These are phyloP conservation scores for Ornithorhynchus anatinus DNA, from an alignment of 2,113 vertebrate genomes.

Conservation along the genomic window DNA sequence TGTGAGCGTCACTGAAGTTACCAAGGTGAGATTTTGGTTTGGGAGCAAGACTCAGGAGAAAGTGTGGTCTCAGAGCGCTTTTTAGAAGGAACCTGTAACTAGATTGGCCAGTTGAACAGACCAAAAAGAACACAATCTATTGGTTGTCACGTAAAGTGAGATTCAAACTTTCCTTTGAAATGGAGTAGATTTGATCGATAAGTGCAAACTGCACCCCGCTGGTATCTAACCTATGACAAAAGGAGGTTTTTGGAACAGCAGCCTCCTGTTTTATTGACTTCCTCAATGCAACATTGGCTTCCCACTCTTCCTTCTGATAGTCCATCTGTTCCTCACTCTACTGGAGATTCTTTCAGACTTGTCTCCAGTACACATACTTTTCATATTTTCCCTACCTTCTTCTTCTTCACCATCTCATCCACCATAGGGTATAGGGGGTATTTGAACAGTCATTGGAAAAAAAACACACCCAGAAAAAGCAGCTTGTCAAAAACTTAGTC, in stretches of 20 bases:
- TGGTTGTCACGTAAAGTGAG: not conserved
- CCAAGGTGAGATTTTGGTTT: constrained; percentile 22
- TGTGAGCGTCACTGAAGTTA: constrained; percentile 35
- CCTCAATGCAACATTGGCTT: too few relatives aligned
- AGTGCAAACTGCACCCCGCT: not conserved
- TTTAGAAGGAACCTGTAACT: not conserved
- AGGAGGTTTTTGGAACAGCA: not conserved
- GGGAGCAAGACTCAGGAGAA: constrained; percentile 25
- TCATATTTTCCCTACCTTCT: too few relatives aligned
- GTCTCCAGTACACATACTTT: too few relatives aligned
- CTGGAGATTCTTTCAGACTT: too few relatives aligned
- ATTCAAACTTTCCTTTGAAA: constrained; percentile 40
- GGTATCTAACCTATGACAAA: constrained; percentile 22
- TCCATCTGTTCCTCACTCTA: too few relatives aligned
- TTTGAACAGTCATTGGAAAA: too few relatives aligned
- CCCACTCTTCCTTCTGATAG: too few relatives aligned
- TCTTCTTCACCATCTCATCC: too few relatives aligned
- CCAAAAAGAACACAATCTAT: constrained; percentile 19
- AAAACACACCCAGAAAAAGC: too few relatives aligned
- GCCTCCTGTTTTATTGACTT: constrained; percentile 34
- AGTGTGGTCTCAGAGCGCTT: not conserved
- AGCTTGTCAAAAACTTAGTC: too few relatives aligned
- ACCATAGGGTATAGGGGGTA: too few relatives aligned
- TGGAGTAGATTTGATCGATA: constrained; percentile 13
- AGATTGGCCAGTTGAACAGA: constrained; percentile 25